Evolutionary conservation across 2,888 invertebrate species (phyloP), one percentile per base, ranked within the genome.

Genomic region (Phengaris alcon): DNA sequence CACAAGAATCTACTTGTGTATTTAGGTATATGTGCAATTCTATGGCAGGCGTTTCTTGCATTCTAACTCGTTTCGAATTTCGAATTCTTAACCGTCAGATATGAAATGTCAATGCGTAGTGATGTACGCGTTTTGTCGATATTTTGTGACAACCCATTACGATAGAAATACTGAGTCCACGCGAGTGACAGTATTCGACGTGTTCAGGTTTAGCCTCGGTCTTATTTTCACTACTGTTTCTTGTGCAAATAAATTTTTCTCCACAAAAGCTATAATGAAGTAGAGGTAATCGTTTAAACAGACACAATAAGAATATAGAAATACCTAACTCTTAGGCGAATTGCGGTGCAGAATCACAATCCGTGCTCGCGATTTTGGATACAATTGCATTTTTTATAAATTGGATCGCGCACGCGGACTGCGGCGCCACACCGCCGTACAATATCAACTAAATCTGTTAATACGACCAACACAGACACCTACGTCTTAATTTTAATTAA

Each of bases 231-330:
- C 92, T 92, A 92, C 90, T 87, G 85, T 90, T 90, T 93, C 86
- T 92, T 92, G 92, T 92, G 93, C 93, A 93, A 93, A 86, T 86
- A 73, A 91, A 88, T 87, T 82, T 64, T 82, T 89, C 86, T 82
- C 88, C 92, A 93, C 93, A 91, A 90, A 93, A 93, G 93, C 93
- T 90, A 90, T 89, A 86, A 86, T 86, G 85, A 86, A 86, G 83
- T 84, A 91, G 91, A 92, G 90, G 91, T 91, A 92, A 90, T 88
- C 85, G 88, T 89, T 90, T 88, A 90, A 91, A 91, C 88, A 87
- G 91, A 91, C 92, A 91, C 90, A 91, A 91, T 91, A 90, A 90
- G 87, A 91, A 91, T 88, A 92, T 90, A 91, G 90, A 90, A 89
- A 90, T 88, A 92, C 88, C 91, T 91, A 92, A 88, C 81, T 79